phyloP scores from a whole-genome alignment of 1,140 invertebrate species.

The Philopotamus ludificatus region DNA sequence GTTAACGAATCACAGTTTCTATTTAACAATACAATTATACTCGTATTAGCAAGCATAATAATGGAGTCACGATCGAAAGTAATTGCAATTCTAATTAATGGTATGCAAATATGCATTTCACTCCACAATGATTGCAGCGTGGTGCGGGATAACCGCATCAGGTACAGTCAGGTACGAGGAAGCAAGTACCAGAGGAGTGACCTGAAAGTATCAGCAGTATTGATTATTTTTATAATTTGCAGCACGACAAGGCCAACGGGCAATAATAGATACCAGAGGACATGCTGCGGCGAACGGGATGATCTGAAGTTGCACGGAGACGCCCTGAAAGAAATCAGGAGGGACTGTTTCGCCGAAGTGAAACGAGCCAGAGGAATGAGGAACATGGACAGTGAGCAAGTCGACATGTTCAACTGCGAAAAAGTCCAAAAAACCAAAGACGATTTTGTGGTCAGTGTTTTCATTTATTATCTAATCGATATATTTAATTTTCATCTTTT shows the following conservation, averaged over 20 bases:
- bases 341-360: conserved; percentile 36
- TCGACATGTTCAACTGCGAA: conserved; percentile 37
- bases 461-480: background rate
- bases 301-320: conserved; percentile 41
- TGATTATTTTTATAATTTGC: background rate
- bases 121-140: background rate
- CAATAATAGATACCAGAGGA: conserved; percentile 31
- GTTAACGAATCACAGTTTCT: background rate
- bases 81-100: conserved; percentile 27
- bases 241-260: background rate
- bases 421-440: conserved; percentile 35
- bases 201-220: background rate
- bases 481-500: background rate
- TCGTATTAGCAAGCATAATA: conserved; percentile 6
- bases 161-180: background rate
- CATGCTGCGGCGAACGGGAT: conserved; percentile 36
- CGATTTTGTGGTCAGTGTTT: conserved; percentile 29
- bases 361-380: conserved; percentile 9
- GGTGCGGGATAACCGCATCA: background rate
- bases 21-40: background rate
- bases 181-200: background rate
- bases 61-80: conserved; percentile 15
- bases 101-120: conserved; percentile 26
- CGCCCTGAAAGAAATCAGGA: conserved; percentile 34
- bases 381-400: conserved; percentile 13